Evolutionary conservation across 2,888 invertebrate genomes (phyloP).

Genomic region (Labia minor): DNA sequence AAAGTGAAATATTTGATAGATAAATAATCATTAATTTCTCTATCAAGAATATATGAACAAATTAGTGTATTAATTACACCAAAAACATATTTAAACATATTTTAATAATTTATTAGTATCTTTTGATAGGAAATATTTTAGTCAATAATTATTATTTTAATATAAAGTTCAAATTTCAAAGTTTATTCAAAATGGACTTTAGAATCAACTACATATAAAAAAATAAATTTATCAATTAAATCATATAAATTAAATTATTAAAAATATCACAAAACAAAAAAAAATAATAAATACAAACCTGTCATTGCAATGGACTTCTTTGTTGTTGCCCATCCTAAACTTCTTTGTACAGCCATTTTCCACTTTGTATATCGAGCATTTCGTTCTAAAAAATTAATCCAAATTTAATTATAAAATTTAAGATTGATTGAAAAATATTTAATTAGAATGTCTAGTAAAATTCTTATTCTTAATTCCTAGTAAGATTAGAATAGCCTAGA

Average conservation of each 20-base stretch:
- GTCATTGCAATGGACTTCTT: slow-evolving; percentile 67
- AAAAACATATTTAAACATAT: too few relatives aligned
- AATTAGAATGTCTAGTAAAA: too few relatives aligned
- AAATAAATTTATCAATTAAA: slow-evolving; percentile 15
- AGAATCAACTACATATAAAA: not conserved
- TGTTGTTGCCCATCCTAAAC: slow-evolving; percentile 75
- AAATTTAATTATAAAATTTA: not conserved
- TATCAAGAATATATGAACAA: too few relatives aligned
- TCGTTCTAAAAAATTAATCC: slow-evolving; percentile 48
- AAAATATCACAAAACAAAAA: slow-evolving; percentile 13
- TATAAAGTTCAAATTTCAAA: slow-evolving; percentile 16
- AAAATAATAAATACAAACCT: slow-evolving; percentile 42
- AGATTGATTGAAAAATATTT: too few relatives aligned
- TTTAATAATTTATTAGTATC: too few relatives aligned
- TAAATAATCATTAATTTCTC: too few relatives aligned
- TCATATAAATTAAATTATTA: slow-evolving; percentile 21
- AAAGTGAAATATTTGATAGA: too few relatives aligned
- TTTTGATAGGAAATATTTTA: too few relatives aligned
- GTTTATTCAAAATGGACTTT: slow-evolving; percentile 17
- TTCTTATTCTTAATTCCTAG: too few relatives aligned
- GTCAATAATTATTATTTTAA: too few relatives aligned
- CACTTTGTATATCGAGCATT: slow-evolving; percentile 77
- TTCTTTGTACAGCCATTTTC: slow-evolving; percentile 90
- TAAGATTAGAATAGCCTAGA: too few relatives aligned
- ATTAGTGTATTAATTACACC: too few relatives aligned